Evolutionary conservation across 2,113 vertebrate genomes (phyloP).

Genomic region (Ciconia boyciana): DNA sequence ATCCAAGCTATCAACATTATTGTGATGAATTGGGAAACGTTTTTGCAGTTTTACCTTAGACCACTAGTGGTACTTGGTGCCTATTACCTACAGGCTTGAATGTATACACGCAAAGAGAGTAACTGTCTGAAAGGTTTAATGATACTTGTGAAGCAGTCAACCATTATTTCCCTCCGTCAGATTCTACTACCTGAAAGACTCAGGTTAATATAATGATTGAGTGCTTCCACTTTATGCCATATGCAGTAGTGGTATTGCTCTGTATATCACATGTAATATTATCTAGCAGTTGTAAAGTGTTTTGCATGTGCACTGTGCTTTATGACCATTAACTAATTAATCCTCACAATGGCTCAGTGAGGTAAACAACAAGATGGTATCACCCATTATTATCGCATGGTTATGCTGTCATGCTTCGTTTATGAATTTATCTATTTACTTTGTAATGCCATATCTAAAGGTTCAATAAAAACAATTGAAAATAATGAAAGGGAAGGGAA

Average conservation of each 20-base stretch:
- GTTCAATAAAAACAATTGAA: constrained; percentile 1
- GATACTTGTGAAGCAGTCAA: constrained; percentile 56
- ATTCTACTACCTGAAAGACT: constrained; percentile 55
- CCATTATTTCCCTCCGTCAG: constrained; percentile 57
- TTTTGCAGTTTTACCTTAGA: constrained; percentile 14
- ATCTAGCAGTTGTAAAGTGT: constrained; percentile 39
- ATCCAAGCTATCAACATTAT: not conserved
- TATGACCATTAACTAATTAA: constrained; percentile 62
- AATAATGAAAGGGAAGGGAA: constrained; percentile 4
- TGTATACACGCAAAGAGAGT: not conserved
- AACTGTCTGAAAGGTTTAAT: constrained; percentile 53
- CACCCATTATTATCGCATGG: constrained; percentile 12
- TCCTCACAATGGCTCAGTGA: constrained; percentile 28
- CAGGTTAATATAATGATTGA: constrained; percentile 58
- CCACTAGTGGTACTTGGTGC: not conserved
- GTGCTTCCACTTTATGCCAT: constrained; percentile 43
- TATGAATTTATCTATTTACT: constrained; percentile 28
- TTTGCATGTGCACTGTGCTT: constrained; percentile 37
- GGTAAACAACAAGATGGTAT: constrained; percentile 30
- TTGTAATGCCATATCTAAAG: not conserved
- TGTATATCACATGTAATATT: constrained; percentile 45
- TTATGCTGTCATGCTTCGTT: constrained; percentile 16
- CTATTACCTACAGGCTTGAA: constrained; percentile 21
- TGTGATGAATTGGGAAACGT: not conserved
- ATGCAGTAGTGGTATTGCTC: constrained; percentile 18